Conservation (phyloP, 2,113 vertebrate genomes). For the Rhombomys opimus region DNA sequence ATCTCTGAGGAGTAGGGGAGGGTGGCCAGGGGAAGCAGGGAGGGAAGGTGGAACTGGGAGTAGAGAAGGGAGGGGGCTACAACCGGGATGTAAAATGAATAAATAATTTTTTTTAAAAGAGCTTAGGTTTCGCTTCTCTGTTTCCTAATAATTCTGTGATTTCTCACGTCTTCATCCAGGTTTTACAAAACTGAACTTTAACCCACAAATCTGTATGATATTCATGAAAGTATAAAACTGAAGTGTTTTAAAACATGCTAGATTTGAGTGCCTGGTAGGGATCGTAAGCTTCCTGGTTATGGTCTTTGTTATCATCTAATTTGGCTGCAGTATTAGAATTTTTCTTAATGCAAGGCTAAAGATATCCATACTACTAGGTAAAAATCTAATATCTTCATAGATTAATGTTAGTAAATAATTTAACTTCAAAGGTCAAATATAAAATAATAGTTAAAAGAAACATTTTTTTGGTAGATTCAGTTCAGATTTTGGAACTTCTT, state of each 20-base stretch:
- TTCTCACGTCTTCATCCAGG: neutral
- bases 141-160: neutral
- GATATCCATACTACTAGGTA: neutral
- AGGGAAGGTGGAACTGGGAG: neutral
- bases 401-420: slow-evolving; percentile 17
- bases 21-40: too few relatives aligned
- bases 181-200: slow-evolving; percentile 44
- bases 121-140: neutral
- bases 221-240: slow-evolving; percentile 2
- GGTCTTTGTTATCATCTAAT: neutral
- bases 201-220: neutral
- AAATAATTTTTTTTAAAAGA: neutral
- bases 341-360: neutral
- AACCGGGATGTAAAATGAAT: too few relatives aligned
- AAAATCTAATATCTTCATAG: neutral
- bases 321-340: slow-evolving; percentile 17
- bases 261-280: neutral
- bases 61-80: too few relatives aligned
- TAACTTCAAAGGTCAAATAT: slow-evolving; percentile 28
- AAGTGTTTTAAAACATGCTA: slow-evolving; percentile 11
- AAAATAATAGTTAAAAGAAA: slow-evolving; percentile 28
- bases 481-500: neutral
- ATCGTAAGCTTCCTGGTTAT: neutral
- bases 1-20: too few relatives aligned
- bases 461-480: neutral